These are phyloP conservation scores for Oeneis ivallda DNA, from an alignment of 2,888 invertebrate species.

Conservation along the genomic window DNA sequence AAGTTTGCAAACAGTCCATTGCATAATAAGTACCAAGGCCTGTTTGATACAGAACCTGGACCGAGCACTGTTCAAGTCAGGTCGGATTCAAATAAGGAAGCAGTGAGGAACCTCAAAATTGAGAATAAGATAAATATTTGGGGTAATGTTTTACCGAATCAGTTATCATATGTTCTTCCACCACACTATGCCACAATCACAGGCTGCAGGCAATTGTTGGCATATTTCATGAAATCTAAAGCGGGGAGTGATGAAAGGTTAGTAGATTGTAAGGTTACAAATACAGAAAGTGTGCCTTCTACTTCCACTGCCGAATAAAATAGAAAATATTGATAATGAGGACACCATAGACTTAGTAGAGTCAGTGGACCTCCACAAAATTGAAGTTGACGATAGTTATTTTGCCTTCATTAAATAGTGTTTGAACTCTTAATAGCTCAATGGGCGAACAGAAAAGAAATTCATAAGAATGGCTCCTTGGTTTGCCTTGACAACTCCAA, in stretches of 20 bases:
- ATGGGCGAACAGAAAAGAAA: too few species aligned
- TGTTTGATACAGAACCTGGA: slow-evolving; percentile 42
- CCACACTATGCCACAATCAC: too few species aligned
- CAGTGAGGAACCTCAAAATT: too few species aligned
- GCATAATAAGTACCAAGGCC: slow-evolving; percentile 46
- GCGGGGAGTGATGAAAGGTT: slow-evolving; percentile 33
- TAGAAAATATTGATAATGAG: not conserved
- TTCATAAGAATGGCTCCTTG: too few species aligned
- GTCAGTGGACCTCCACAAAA: slow-evolving; percentile 4
- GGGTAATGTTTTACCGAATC: slow-evolving; percentile 49
- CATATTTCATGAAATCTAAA: slow-evolving; percentile 41
- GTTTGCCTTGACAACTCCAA: too few species aligned
- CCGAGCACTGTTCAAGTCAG: too few species aligned
- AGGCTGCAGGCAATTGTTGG: slow-evolving; percentile 59
- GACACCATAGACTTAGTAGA: too few species aligned
- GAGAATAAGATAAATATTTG: slow-evolving; percentile 58
- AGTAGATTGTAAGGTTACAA: slow-evolving; percentile 1
- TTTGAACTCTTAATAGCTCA: too few species aligned
- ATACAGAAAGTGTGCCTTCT: not conserved
- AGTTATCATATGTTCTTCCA: slow-evolving; percentile 55
- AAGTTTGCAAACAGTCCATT: slow-evolving; percentile 48
- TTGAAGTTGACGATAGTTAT: slow-evolving; percentile 5
- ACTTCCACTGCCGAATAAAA: not conserved
- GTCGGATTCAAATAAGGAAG: too few species aligned
- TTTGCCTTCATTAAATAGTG: slow-evolving; percentile 5